Conservation (phyloP, 2,888 invertebrate species). For the Drosophila putrida region DNA sequence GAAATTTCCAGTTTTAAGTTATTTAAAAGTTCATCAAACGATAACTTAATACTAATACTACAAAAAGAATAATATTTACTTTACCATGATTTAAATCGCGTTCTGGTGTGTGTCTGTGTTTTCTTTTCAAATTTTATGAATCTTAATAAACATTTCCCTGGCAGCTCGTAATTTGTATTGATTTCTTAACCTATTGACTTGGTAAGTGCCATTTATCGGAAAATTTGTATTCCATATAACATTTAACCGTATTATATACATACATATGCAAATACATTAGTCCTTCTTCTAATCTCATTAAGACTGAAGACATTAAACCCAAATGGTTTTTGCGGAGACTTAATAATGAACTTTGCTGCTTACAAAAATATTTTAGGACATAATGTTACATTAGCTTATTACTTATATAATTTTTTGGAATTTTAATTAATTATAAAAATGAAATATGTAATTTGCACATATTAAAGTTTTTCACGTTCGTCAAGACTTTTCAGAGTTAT, state of each 20-base stretch:
- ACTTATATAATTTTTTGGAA: too few relatives aligned
- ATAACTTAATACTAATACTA: slow-evolving; percentile 31
- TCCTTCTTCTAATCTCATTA: too few relatives aligned
- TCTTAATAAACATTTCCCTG: slow-evolving; percentile 66
- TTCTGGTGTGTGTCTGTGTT: slow-evolving; percentile 26
- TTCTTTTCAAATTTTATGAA: slow-evolving; percentile 54
- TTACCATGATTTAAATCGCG: slow-evolving; percentile 47
- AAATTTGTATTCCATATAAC: slow-evolving; percentile 5
- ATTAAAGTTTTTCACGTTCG: too few relatives aligned
- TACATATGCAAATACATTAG: slow-evolving; percentile 9
- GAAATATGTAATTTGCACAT: too few relatives aligned
- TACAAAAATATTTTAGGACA: too few relatives aligned
- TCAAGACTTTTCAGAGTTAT: too few relatives aligned
- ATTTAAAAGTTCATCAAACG: slow-evolving; percentile 58
- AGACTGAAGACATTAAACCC: too few relatives aligned
- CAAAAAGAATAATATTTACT: slow-evolving; percentile 16
- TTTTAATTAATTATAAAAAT: too few relatives aligned
- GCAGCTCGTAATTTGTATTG: slow-evolving; percentile 57
- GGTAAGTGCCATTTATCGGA: slow-evolving; percentile 56
- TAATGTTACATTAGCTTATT: too few relatives aligned
- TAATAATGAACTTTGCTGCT: too few relatives aligned
- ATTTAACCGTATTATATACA: slow-evolving; percentile 16
- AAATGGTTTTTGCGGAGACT: too few relatives aligned
- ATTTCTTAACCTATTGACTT: slow-evolving; percentile 37
- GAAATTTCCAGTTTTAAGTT: slow-evolving; percentile 53